These are phyloP conservation scores for Poeciliopsis retropinna DNA, from an alignment of 2,113 vertebrate species.

Conservation along the genomic window DNA sequence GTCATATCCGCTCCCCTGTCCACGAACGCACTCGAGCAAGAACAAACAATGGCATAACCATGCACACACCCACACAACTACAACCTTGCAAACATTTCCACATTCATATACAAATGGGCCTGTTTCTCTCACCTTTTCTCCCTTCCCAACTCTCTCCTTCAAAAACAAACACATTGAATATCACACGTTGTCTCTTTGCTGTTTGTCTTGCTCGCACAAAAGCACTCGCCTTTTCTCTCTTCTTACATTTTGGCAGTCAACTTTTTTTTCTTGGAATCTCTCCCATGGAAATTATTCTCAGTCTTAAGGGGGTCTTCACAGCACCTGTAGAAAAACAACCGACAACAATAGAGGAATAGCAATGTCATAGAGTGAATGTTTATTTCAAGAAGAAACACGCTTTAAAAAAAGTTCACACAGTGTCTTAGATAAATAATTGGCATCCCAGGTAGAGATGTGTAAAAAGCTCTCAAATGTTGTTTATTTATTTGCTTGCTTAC, in stretches of 20 bases:
- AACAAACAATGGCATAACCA: slow-evolving; percentile 34
- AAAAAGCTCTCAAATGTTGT: neutral
- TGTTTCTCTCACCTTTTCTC: slow-evolving; percentile 42
- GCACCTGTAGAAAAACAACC: neutral
- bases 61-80: neutral
- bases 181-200: slow-evolving; percentile 12
- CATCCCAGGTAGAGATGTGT: neutral
- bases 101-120: slow-evolving; percentile 31
- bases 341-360: neutral
- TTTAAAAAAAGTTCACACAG: neutral
- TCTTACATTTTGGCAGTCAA: slow-evolving; percentile 12
- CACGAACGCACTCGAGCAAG: slow-evolving; percentile 56
- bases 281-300: neutral
- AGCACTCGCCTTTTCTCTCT: neutral
- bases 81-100: neutral
- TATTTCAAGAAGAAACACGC: neutral
- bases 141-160: slow-evolving; percentile 18
- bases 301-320: slow-evolving; percentile 15
- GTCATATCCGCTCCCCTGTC: slow-evolving; percentile 63
- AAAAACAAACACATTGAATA: slow-evolving; percentile 42
- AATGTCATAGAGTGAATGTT: neutral
- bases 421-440: neutral
- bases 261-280: neutral
- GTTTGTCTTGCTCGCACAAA: slow-evolving; percentile 6
- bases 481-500: neutral